phyloP scores from a whole-genome alignment of 92 coral and sea anemone species.

The Parazoanthus swiftii region DNA sequence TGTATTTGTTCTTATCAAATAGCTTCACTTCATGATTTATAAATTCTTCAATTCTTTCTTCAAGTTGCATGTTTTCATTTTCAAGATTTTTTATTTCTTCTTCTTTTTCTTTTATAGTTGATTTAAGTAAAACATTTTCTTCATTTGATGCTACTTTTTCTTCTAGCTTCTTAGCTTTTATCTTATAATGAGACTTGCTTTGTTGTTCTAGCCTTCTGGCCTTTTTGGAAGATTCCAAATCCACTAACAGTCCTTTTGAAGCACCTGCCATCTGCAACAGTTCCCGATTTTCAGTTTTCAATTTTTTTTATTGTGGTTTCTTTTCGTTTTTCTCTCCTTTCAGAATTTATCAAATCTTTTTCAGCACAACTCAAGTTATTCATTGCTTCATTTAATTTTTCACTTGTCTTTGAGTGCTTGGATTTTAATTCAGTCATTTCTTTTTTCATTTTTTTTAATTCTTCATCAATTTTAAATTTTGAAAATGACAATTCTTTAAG shows the following conservation, averaged over 20 bases:
- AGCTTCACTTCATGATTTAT: no score
- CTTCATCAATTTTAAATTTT: neutral
- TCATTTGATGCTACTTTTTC: neutral
- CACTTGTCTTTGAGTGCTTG: constrained; percentile 15
- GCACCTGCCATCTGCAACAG: neutral
- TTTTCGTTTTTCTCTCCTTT: constrained; percentile 27
- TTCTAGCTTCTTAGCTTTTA: neutral
- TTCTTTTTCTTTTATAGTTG: constrained; percentile 20
- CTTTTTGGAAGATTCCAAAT: constrained; percentile 4
- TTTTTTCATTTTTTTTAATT: constrained; percentile 4
- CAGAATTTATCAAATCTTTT: constrained; percentile 5
- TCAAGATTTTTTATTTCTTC: constrained; percentile 17
- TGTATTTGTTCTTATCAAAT: no score
- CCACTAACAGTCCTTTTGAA: neutral
- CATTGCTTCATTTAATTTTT: constrained; percentile 33
- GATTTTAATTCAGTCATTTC: constrained; percentile 24
- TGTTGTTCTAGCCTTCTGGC: neutral
- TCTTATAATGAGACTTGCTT: neutral
- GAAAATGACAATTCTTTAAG: constrained; percentile 17
- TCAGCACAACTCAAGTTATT: constrained; percentile 23
- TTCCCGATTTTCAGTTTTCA: constrained; percentile 1
- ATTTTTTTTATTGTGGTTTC: neutral
- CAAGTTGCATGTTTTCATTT: neutral
- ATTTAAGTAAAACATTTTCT: neutral
- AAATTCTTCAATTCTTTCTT: no score